Conservation (phyloP, 1,140 invertebrate genomes). For the Aporrectodea caliginosa region DNA sequence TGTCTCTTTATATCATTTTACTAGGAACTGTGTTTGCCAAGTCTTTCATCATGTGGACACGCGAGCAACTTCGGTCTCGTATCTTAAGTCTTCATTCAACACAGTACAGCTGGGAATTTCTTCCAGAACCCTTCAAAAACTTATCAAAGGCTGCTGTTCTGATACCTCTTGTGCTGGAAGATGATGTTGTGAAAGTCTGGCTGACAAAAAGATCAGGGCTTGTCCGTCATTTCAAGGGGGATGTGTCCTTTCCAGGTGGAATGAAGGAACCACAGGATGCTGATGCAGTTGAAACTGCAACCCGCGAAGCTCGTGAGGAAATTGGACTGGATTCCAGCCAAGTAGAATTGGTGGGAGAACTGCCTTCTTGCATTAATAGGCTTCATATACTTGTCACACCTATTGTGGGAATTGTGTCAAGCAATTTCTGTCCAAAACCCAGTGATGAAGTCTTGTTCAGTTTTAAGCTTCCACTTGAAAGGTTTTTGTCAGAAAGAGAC, state of each 20-base stretch:
- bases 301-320: conserved; percentile 37
- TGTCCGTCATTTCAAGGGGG: conserved; percentile 24
- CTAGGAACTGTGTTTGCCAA: no score
- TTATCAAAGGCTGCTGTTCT: conserved; percentile 26
- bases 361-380: conserved; percentile 25
- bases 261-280: conserved; percentile 30
- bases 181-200: conserved; percentile 22
- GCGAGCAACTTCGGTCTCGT: background rate
- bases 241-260: conserved; percentile 36
- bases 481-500: conserved; percentile 30
- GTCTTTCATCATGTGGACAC: background rate
- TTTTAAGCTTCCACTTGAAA: conserved; percentile 33
- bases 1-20: no score
- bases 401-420: conserved; percentile 30
- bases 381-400: conserved; percentile 32
- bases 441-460: conserved; percentile 35
- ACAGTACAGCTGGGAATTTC: background rate
- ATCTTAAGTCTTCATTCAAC: background rate
- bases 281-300: conserved; percentile 33
- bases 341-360: conserved; percentile 29
- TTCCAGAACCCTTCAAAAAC: background rate
- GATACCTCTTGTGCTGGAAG: conserved; percentile 15
- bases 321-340: conserved; percentile 31
- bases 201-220: conserved; percentile 33
- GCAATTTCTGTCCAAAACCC: conserved; percentile 27